Evolutionary conservation across 2,888 invertebrate genomes (phyloP).

Genomic region (Dicycla oo): DNA sequence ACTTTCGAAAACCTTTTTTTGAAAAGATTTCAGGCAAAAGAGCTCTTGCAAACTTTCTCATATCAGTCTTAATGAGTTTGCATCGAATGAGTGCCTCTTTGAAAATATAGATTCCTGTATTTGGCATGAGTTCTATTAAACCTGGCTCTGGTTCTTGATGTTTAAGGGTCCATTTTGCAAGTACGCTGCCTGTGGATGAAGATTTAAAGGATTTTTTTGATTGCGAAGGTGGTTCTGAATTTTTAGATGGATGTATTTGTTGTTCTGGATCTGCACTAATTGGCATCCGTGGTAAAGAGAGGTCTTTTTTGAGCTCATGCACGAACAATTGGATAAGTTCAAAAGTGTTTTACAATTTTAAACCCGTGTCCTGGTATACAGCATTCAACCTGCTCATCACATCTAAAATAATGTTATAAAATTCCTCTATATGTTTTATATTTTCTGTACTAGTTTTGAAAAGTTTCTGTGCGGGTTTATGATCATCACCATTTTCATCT

Average conservation of each 20-base stretch:
- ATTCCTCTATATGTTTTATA: not conserved
- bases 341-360: not conserved
- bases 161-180: slow-evolving; percentile 1
- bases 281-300: not conserved
- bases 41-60: slow-evolving; percentile 9
- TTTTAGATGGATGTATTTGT: not conserved
- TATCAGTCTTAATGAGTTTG: not conserved
- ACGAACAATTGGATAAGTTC: not conserved
- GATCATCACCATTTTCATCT: not conserved
- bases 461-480: not conserved
- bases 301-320: not conserved
- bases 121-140: slow-evolving; percentile 12
- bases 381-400: slow-evolving; percentile 1
- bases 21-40: slow-evolving; percentile 2
- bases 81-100: not conserved
- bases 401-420: not conserved
- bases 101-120: slow-evolving; percentile 1
- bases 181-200: not conserved
- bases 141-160: not conserved
- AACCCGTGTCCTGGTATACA: not conserved
- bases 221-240: not conserved
- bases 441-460: not conserved
- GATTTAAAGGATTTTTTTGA: not conserved
- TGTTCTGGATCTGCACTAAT: not conserved
- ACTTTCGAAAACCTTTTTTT: not conserved